Conservation (phyloP, 1,140 invertebrate genomes). For the Trichoplusia ni region DNA sequence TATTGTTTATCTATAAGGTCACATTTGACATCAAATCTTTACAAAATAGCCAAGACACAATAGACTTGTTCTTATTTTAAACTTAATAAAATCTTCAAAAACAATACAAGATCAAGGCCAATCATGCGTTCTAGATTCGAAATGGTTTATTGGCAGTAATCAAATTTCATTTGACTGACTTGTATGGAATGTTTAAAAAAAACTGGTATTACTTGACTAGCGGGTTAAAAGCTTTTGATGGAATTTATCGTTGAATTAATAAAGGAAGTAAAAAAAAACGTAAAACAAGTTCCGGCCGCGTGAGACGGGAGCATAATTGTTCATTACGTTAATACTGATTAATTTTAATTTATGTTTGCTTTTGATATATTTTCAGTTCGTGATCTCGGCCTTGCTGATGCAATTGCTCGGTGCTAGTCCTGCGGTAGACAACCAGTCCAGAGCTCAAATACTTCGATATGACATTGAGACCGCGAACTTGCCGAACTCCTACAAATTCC, state of each 20-base stretch:
- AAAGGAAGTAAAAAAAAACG: background rate
- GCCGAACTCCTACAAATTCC: slow-evolving; percentile 70
- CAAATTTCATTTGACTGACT: background rate
- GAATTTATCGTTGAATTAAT: slow-evolving; percentile 13
- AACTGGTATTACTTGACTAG: too few species aligned
- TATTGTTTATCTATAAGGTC: too few species aligned
- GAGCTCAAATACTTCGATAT: slow-evolving; percentile 58
- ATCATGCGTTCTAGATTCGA: background rate
- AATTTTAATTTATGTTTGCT: background rate
- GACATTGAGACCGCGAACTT: slow-evolving; percentile 63
- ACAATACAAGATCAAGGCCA: background rate
- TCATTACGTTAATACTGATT: background rate
- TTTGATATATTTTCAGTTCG: slow-evolving; percentile 51
- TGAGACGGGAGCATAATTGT: background rate
- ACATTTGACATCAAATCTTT: too few species aligned
- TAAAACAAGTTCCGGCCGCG: background rate
- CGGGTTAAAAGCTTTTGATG: background rate
- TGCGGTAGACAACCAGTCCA: slow-evolving; percentile 47
- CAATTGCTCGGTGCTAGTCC: slow-evolving; percentile 48
- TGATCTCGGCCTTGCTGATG: slow-evolving; percentile 39
- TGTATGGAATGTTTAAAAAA: background rate
- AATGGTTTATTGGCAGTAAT: background rate
- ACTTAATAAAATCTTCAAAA: background rate
- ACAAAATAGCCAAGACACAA: too few species aligned
- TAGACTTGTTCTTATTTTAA: background rate